Evolutionary conservation across 2,888 invertebrate species (phyloP).

Genomic region (Latrodectus elegans): DNA sequence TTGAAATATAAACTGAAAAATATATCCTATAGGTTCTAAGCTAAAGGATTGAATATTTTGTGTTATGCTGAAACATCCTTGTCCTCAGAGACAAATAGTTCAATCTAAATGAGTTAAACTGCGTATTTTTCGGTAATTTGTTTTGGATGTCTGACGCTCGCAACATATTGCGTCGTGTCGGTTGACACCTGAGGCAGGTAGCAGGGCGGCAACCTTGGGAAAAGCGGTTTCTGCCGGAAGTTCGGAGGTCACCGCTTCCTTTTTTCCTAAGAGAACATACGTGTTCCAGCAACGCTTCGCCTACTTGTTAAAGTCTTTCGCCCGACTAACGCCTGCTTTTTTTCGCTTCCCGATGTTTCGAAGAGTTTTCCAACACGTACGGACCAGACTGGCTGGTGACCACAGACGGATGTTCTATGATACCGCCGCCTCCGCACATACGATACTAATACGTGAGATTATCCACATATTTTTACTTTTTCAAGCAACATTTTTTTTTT

Average conservation of each 20-base stretch:
- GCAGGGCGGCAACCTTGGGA: slow-evolving; percentile 45
- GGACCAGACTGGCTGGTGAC: neutral
- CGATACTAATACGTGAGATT: neutral
- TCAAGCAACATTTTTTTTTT: neutral
- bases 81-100: too few species aligned
- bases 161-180: slow-evolving; percentile 2
- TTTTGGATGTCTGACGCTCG: neutral
- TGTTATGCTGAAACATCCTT: too few species aligned
- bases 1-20: too few species aligned
- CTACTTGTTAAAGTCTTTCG: slow-evolving; percentile 28
- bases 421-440: neutral
- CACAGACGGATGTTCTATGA: neutral
- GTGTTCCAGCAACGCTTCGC: slow-evolving; percentile 63
- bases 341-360: neutral
- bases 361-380: neutral
- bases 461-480: neutral
- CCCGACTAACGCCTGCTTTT: slow-evolving; percentile 1
- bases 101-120: too few species aligned
- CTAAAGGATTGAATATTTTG: too few species aligned
- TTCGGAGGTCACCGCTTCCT: slow-evolving; percentile 56
- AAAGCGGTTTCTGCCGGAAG: slow-evolving; percentile 53
- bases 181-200: slow-evolving; percentile 35
- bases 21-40: too few species aligned
- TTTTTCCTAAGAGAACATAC: slow-evolving; percentile 23
- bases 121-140: neutral